Conservation (phyloP, 2,888 invertebrate genomes). For the Lithophane socia region DNA sequence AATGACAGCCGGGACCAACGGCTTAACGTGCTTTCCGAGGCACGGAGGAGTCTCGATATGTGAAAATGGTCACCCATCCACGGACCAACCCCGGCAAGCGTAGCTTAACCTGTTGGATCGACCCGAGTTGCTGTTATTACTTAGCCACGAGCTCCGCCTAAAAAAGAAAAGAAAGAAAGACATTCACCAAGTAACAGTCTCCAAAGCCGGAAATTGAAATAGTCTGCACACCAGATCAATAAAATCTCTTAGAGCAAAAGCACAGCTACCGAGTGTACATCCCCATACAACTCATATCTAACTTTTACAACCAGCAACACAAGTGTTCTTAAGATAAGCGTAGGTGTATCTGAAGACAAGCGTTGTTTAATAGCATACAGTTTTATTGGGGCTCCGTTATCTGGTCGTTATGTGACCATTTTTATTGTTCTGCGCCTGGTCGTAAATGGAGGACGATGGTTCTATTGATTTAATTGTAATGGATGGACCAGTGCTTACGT, state of each 20-base stretch:
- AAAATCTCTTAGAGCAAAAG: constrained; percentile 4
- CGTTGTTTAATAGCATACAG: constrained; percentile 51
- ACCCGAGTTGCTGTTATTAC: too few species aligned
- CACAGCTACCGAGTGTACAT: constrained; percentile 29
- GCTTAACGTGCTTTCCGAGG: too few species aligned
- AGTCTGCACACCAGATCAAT: not conserved
- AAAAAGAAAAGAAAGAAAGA: too few species aligned
- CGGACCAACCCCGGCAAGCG: too few species aligned
- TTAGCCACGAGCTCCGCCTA: too few species aligned
- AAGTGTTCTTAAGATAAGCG: constrained; percentile 54
- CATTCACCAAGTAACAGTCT: not conserved
- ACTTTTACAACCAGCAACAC: constrained; percentile 45
- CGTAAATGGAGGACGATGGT: constrained; percentile 52
- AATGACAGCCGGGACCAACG: too few species aligned
- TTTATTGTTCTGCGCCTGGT: constrained; percentile 49
- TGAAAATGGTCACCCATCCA: too few species aligned
- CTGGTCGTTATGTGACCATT: constrained; percentile 49
- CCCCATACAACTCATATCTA: constrained; percentile 2
- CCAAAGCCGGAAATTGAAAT: not conserved
- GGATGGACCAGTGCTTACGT: constrained; percentile 19
- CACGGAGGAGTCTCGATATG: too few species aligned
- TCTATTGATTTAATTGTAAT: constrained; percentile 58
- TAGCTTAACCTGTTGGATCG: too few species aligned
- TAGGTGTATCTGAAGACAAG: constrained; percentile 41
- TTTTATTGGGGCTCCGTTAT: constrained; percentile 63